Percentiles rank a stretch among this genome's conserved stretches.
Conservation (phyloP, 2,888 invertebrate species). For the Caenorhabditis drosophilae region DNA sequence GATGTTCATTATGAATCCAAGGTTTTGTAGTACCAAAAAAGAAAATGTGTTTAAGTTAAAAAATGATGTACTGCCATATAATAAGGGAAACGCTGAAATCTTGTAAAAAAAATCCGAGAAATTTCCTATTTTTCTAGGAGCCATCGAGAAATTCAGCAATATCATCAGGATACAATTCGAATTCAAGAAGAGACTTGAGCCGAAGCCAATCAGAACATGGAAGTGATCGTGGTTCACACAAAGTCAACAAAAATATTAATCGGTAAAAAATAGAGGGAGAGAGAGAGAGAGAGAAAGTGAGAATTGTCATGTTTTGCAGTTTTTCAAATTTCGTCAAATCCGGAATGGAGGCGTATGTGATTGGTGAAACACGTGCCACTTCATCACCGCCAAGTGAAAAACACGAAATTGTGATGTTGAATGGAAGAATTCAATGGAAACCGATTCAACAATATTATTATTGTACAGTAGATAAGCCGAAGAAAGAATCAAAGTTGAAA, state of each 20-base stretch:
- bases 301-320: conserved; percentile 50
- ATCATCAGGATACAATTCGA: conserved; percentile 10
- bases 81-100: no score
- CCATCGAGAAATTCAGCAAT: conserved; percentile 5
- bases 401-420: conserved; percentile 65
- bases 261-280: no score
- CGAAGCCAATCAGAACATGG: conserved; percentile 43
- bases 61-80: background rate
- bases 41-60: background rate
- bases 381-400: conserved; percentile 50
- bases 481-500: conserved; percentile 95
- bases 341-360: conserved; percentile 86
- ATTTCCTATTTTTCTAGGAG: conserved; percentile 17
- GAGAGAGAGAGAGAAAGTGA: no score
- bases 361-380: conserved; percentile 77
- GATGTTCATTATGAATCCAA: conserved; percentile 4
- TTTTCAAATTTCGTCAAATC: conserved; percentile 90
- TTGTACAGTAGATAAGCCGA: conserved; percentile 89
- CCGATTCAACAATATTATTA: conserved; percentile 79
- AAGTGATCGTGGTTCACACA: conserved; percentile 24
- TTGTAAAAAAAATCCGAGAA: background rate
- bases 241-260: conserved; percentile 49
- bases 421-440: conserved; percentile 76
- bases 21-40: background rate
- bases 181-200: conserved; percentile 30